Evolutionary conservation across 2,113 vertebrate genomes (phyloP), one percentile per base, ranked within the genome.

Genomic region (Thryonomys swinderianus): DNA sequence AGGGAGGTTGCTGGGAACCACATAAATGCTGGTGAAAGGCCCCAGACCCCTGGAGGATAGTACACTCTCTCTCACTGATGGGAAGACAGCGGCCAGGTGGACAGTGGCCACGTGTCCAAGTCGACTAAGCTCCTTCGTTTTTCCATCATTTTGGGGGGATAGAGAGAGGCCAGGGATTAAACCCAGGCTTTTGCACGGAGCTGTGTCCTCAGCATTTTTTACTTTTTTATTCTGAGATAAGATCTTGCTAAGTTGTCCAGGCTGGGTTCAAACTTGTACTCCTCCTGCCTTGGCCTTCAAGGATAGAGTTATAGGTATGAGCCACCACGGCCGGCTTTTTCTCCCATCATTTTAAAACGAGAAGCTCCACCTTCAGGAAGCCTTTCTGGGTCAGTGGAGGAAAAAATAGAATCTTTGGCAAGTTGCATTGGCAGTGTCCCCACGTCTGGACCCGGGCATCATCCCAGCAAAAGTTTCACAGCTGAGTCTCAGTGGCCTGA

Each of bases 1-100:
- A 21, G 30, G n/a, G 5, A 32, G 7, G 13, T 30, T 42, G 18
- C 27, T 78, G 23, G 32, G 20, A 30, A 37, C 7, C 4, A 27
- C 37, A 16, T 1, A 18, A 0, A 2, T 1, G 20, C 23, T 25
- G 14, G n/a, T 27, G 8, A 37, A 37, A 59, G 45, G 61, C 13
- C 57, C 23, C 9, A n/a, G 21, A 0, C 73, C 8, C 25, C 45
- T 4, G 0, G 12, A 2, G 6, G 8, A 0, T 0, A 18, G 25
- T 8, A 5, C 3, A 9, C 57, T 69, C 34, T 53, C 53, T 30
- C 0, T n/a, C n/a, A n/a, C 53, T 2, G 10, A 10, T 0, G 18
- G 32, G 21, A 4, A 23, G 45, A 2, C 9, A 34, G 30, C 32
- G 34, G 4, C 34, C 10, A 34, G n/a, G 32, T 21, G 40, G 55